These are phyloP conservation scores for Oscheius sp. DNA, from an alignment of 2,888 invertebrate species.

Conservation along the genomic window DNA sequence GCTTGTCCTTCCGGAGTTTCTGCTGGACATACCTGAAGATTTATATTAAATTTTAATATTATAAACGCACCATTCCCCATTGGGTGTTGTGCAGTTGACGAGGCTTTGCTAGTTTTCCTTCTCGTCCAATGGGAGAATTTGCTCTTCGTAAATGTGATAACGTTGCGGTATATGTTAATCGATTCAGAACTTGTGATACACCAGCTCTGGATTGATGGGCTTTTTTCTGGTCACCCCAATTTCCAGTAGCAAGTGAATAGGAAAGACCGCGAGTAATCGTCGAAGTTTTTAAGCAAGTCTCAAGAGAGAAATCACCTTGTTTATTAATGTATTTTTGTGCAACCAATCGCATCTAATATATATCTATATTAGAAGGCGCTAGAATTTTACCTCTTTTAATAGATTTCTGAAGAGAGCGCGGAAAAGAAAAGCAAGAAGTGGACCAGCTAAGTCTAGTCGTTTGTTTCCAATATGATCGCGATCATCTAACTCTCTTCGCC, in stretches of 20 bases:
- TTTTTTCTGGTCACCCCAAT: constrained; percentile 99
- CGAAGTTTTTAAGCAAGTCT: constrained; percentile 81
- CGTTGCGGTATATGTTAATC: constrained; percentile 97
- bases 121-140: constrained; percentile 97
- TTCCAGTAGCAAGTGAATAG: constrained; percentile 97
- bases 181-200: constrained; percentile 95
- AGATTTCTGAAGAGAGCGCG: constrained; percentile 78
- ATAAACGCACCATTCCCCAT: constrained; percentile 81
- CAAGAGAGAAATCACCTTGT: constrained; percentile 97
- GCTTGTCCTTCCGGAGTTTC: constrained; percentile 90
- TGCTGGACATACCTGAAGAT: constrained; percentile 87
- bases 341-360: constrained; percentile 91
- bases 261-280: constrained; percentile 96
- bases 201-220: constrained; percentile 97
- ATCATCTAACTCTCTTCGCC: constrained; percentile 96
- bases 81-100: constrained; percentile 97
- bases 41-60: neutral
- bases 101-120: constrained; percentile 97
- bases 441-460: constrained; percentile 94
- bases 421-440: constrained; percentile 93
- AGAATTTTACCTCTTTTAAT: constrained; percentile 67
- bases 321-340: constrained; percentile 98
- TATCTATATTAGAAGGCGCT: neutral
- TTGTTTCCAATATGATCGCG: constrained; percentile 99
- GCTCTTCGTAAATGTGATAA: constrained; percentile 95